Percentiles rank a stretch among this genome's conserved stretches.
phyloP scores from a whole-genome alignment of 2,888 invertebrate genomes.

The Hydraecia micacea region DNA sequence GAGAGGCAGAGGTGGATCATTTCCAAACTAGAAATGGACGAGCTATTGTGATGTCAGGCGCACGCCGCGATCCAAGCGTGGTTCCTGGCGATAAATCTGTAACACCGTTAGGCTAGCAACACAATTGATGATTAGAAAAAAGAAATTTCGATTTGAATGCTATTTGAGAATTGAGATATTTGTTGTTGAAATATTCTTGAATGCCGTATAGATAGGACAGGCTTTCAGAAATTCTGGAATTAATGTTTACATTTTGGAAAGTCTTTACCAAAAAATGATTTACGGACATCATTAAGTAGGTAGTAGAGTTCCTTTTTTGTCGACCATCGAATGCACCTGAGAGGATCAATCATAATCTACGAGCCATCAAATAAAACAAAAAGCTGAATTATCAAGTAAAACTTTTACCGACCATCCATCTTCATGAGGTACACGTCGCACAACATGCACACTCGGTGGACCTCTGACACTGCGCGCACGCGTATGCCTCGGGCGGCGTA shows the following conservation, averaged over 20 bases:
- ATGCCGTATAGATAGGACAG: background rate
- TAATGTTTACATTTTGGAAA: background rate
- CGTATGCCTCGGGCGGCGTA: slow-evolving; percentile 71
- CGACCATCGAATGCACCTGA: background rate
- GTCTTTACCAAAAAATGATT: background rate
- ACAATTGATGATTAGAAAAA: slow-evolving; percentile 63
- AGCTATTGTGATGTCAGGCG: slow-evolving; percentile 83
- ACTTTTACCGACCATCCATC: slow-evolving; percentile 61
- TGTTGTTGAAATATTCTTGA: slow-evolving; percentile 1
- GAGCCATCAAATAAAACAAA: slow-evolving; percentile 49
- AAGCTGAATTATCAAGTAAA: slow-evolving; percentile 41
- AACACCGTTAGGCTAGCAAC: slow-evolving; percentile 68
- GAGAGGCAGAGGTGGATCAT: slow-evolving; percentile 69
- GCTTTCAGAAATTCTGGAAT: background rate
- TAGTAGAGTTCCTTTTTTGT: slow-evolving; percentile 5
- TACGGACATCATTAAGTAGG: background rate
- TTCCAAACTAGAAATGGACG: slow-evolving; percentile 77
- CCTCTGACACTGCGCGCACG: slow-evolving; percentile 78
- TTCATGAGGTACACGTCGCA: slow-evolving; percentile 59
- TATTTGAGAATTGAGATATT: slow-evolving; percentile 41
- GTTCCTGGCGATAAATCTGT: slow-evolving; percentile 75
- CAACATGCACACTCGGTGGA: slow-evolving; percentile 68
- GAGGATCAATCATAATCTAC: slow-evolving; percentile 39
- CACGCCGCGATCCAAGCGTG: slow-evolving; percentile 68
- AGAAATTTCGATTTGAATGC: slow-evolving; percentile 37